These are phyloP conservation scores for Sardinella longiceps DNA, from an alignment of 2,797 vertebrate species.

Conservation along the genomic window DNA sequence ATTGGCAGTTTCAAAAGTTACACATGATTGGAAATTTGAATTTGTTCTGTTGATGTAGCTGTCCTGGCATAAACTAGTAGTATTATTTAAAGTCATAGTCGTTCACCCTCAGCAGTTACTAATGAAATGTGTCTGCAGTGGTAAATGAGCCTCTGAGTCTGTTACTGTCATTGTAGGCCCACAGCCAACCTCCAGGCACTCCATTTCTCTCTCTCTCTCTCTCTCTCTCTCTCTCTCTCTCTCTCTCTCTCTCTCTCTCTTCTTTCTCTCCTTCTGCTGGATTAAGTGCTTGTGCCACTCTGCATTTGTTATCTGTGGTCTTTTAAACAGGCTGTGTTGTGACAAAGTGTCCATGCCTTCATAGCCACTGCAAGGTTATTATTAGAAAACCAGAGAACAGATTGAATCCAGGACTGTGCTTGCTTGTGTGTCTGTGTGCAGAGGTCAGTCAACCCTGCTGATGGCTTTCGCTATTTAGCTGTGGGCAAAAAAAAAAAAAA, in stretches of 20 bases:
- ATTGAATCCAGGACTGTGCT: slow-evolving; percentile 8
- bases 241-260: background rate
- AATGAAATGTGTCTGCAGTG: background rate
- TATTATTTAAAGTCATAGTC: background rate
- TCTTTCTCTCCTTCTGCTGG: background rate
- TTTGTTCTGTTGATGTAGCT: background rate
- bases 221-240: background rate
- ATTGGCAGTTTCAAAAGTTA: background rate
- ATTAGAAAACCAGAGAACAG: slow-evolving; percentile 31
- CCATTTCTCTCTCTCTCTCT: background rate
- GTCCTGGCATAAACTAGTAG: background rate
- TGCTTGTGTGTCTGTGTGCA: slow-evolving; percentile 25
- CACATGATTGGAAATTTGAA: background rate
- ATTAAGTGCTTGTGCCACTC: slow-evolving; percentile 17
- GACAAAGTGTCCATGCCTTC: slow-evolving; percentile 26
- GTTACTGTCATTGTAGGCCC: slow-evolving; percentile 2
- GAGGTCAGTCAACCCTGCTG: slow-evolving; percentile 35
- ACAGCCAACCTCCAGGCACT: background rate
- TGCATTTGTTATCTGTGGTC: slow-evolving; percentile 19
- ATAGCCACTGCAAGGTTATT: slow-evolving; percentile 30
- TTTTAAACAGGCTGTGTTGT: slow-evolving; percentile 23
- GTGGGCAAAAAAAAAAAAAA: background rate
- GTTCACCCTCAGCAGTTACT: background rate
- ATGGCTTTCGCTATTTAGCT: slow-evolving; percentile 22
- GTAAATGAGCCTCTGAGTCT: background rate